Percentiles rank a stretch among this genome's conserved stretches.
Conservation (phyloP, 2,797 vertebrate species). For the Synanceia verrucosa region DNA sequence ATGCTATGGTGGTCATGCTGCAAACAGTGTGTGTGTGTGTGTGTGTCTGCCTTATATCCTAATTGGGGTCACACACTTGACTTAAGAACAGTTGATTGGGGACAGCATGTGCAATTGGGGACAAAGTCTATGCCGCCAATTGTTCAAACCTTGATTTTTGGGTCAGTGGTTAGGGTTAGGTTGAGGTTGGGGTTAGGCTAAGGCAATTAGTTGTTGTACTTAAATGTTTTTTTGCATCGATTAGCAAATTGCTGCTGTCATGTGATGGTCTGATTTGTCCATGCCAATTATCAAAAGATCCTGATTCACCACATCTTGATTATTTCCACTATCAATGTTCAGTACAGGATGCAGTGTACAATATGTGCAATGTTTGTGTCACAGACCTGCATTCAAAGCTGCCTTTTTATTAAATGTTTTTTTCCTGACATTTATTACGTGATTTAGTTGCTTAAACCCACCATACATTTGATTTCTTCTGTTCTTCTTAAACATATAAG, state of each 20-base stretch:
- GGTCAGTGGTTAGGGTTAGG: too few species aligned
- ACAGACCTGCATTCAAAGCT: neutral
- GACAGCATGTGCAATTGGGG: too few species aligned
- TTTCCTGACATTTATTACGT: neutral
- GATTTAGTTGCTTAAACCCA: neutral
- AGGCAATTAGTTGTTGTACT: too few species aligned
- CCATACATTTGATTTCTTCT: neutral
- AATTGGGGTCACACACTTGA: too few species aligned
- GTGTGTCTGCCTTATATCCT: too few species aligned
- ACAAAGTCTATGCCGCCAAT: too few species aligned
- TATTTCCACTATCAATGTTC: neutral
- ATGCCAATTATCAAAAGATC: neutral
- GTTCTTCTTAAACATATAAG: too few species aligned
- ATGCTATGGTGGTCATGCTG: neutral
- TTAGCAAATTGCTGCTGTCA: neutral
- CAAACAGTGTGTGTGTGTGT: too few species aligned
- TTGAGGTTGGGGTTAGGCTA: too few species aligned
- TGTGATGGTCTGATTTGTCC: neutral
- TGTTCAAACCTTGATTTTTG: too few species aligned
- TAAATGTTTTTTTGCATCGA: neutral
- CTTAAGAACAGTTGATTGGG: too few species aligned
- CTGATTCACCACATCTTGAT: neutral
- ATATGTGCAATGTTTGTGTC: neutral
- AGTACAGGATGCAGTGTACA: neutral
- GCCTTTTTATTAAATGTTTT: neutral